Conservation (phyloP, 2,888 invertebrate species). For the Branchipolynoe longqiensis region DNA sequence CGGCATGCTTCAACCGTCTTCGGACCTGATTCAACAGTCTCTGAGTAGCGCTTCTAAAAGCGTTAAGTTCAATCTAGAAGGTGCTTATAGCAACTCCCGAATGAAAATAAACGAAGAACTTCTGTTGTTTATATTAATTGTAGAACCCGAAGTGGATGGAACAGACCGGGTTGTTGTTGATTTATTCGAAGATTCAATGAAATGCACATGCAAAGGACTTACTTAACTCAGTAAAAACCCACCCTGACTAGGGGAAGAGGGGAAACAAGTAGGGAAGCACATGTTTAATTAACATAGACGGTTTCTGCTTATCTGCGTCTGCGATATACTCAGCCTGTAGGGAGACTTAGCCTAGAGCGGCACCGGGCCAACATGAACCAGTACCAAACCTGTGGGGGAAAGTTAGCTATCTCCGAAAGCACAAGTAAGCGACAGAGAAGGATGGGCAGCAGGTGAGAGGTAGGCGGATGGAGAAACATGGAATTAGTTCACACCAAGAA, state of each 20-base stretch:
- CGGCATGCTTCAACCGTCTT: too few relatives aligned
- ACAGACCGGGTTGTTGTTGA: too few relatives aligned
- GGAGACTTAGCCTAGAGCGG: neutral
- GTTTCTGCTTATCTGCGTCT: neutral
- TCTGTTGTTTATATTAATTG: too few relatives aligned
- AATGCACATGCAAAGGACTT: slow-evolving; percentile 10
- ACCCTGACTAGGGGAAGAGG: neutral
- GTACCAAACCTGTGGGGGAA: neutral
- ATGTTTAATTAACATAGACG: neutral
- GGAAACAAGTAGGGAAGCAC: neutral
- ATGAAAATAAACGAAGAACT: too few relatives aligned
- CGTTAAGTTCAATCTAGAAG: too few relatives aligned
- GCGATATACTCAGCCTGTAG: slow-evolving; percentile 1
- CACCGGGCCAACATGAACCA: slow-evolving; percentile 2
- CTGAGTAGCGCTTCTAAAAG: too few relatives aligned
- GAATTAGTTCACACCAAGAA: slow-evolving; percentile 24
- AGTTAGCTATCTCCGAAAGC: slow-evolving; percentile 25
- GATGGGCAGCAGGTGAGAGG: neutral
- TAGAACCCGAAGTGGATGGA: too few relatives aligned
- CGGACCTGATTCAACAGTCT: too few relatives aligned
- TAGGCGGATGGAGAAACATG: neutral
- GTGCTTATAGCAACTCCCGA: too few relatives aligned
- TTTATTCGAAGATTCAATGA: too few relatives aligned
- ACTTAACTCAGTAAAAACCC: slow-evolving; percentile 5
- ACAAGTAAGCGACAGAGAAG: neutral